These are phyloP conservation scores for Drosophila navojoa DNA, from an alignment of 1,140 invertebrate species.

Conservation along the genomic window DNA sequence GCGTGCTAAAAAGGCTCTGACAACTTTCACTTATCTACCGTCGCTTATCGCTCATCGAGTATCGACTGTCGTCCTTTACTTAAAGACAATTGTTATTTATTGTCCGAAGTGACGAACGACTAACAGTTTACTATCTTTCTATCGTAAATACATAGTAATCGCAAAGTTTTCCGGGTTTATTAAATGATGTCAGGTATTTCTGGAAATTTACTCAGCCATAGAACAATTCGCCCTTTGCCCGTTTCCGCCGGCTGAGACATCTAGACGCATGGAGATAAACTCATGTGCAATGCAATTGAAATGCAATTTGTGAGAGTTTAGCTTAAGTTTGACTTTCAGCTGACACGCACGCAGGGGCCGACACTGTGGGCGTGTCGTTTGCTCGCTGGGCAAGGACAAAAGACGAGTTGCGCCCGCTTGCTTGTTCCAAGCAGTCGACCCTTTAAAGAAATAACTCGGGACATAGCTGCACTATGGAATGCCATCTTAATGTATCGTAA, in stretches of 20 bases:
- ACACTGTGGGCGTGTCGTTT: background rate
- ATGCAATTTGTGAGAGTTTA: slow-evolving; percentile 75
- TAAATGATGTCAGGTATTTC: background rate
- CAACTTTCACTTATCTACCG: no score
- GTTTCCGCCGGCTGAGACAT: background rate
- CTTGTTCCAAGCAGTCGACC: no score
- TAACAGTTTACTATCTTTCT: slow-evolving; percentile 21
- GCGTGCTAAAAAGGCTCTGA: no score
- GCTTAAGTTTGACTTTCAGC: slow-evolving; percentile 59
- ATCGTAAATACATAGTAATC: slow-evolving; percentile 17
- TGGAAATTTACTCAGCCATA: background rate
- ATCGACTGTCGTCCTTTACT: slow-evolving; percentile 46
- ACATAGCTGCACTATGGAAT: slow-evolving; percentile 56
- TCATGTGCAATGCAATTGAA: slow-evolving; percentile 64
- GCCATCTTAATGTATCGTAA: slow-evolving; percentile 47
- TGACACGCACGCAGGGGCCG: slow-evolving; percentile 52
- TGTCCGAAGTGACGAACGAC: slow-evolving; percentile 17
- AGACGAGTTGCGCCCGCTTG: background rate
- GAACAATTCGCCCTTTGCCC: background rate
- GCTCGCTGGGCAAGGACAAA: background rate
- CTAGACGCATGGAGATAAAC: slow-evolving; percentile 27
- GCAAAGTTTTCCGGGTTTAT: background rate
- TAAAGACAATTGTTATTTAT: slow-evolving; percentile 23
- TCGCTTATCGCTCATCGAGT: slow-evolving; percentile 48
- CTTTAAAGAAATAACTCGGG: slow-evolving; percentile 32